These are phyloP conservation scores for Agrotis segetum DNA, from an alignment of 2,888 invertebrate genomes.

Conservation along the genomic window DNA sequence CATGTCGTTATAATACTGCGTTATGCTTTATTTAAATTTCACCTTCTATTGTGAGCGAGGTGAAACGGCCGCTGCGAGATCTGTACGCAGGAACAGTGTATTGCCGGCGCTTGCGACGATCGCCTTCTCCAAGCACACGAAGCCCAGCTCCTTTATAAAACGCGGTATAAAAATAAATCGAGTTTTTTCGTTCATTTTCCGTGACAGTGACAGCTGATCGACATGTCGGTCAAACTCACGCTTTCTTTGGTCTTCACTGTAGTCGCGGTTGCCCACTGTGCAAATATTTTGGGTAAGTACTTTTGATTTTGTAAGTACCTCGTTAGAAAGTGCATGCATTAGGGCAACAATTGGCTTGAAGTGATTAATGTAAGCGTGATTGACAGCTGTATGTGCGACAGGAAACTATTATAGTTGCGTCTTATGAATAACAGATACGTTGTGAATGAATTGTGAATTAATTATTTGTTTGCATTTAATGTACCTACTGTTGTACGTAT, in stretches of 20 bases:
- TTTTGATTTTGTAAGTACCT: constrained; percentile 46
- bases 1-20: constrained; percentile 84
- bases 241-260: constrained; percentile 79
- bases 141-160: constrained; percentile 72
- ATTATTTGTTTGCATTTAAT: constrained; percentile 44
- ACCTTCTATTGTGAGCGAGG: constrained; percentile 90
- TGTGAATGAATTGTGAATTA: constrained; percentile 51
- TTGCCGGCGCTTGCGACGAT: constrained; percentile 81
- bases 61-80: constrained; percentile 87
- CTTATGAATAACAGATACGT: constrained; percentile 58
- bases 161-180: constrained; percentile 72
- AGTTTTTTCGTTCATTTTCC: constrained; percentile 60
- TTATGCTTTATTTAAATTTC: constrained; percentile 91
- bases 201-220: constrained; percentile 69
- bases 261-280: constrained; percentile 77
- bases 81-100: constrained; percentile 87
- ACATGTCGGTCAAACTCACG: constrained; percentile 84
- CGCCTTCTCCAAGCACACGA: constrained; percentile 78
- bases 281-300: constrained; percentile 88
- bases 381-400: constrained; percentile 52
- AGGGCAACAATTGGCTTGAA: constrained; percentile 52
- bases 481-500: constrained; percentile 24
- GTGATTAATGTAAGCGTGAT: constrained; percentile 60
- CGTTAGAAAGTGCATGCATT: constrained; percentile 61
- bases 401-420: constrained; percentile 60